Base-by-base conservation (phyloP, 2,888 invertebrate genomes). In the Cinara cedri region DNA sequence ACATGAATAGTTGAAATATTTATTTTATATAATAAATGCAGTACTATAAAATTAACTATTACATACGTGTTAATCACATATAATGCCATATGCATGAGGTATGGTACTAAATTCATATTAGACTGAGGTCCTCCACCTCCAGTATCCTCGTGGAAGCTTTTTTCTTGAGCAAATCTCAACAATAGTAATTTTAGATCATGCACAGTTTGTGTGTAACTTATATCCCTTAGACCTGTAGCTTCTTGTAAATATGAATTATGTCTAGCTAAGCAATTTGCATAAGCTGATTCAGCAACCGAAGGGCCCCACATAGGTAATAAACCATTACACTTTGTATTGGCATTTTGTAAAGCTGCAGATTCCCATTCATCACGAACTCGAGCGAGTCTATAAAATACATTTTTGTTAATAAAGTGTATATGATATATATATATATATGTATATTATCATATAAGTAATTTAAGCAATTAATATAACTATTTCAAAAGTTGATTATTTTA, bases 51-150 rank as follows among this genome's bases (percentile, higher is more conserved):
- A 75, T n/a, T n/a, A 63, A 54, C 13, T 13, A 63, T 24, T 55
- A 88, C 91, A 88, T 83, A 92, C 89, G 96, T 96, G 85, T 97
- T 94, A 84, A 96, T 90, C 82, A 96, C 93, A 86, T 98, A 98
- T 21, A 98, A 91, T 24, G 96, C 95, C 90, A 96, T 96, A 86
- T 98, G 97, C 82, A 94, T 88, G 80, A 98, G 89, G 85, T 97
- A 97, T 11, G 98, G 98, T 82, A 97, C 91, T 84, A 98, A 91
- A 87, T 98, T 96, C 92, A 98, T 93, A 87, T 98, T 98, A 82
- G 97, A 97, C 85, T 97, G 96, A 16, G 97, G 95, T 1, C 97
- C 98, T 84, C 96, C 96, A 83, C 96, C 99, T 21, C 98, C 97
- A 1, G 97, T 96, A 87, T 98, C 98, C 86, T 97, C 97, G 86